Evolutionary conservation across 2,797 vertebrate species (phyloP), one percentile per base, ranked within the genome.

Genomic region (Etheostoma nigrum): DNA sequence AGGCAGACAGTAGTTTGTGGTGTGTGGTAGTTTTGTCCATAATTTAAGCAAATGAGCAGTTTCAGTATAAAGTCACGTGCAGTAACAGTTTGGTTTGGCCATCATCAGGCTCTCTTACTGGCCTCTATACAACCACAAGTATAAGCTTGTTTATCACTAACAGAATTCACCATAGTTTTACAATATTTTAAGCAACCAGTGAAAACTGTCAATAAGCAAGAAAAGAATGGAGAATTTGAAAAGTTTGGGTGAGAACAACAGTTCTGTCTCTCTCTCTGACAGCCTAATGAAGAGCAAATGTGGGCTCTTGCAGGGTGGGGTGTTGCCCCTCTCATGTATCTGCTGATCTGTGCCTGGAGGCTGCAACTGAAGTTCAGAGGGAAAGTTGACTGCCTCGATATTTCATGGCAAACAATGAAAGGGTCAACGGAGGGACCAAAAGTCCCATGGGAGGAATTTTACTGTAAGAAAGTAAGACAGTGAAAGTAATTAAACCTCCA

Each of bases 261-360:
- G 40, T 74, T 27, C 4, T 48, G 48, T 57, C 27, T 88, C 42
- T 48, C 67, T 68, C 19, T 65, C 60, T 82, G 66, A 79, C 64
- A 78, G 80, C 55, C 67, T 88, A 88, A 92, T 84, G 48, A 47
- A 55, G 67, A 82, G 79, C 80, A 91, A 91, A 90, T 88, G 83
- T 83, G 72, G 48, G 67, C 77, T 81, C 67, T 78, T 55, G 78
- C 64, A 69, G 78, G 76, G 48, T 72, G 54, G 74, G 63, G 66
- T 48, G 70, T 67, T 65, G 73, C 74, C 48, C 48, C 51, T 51
- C 49, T 84, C 61, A 36, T 79, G 72, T 85, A 88, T 91, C 76
- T 84, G 48, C 67, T 74, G 49, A 88, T 85, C 67, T 75, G 45
- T 21, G 83, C 87, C 90, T 70, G 42, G 21, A 79, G 88, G 88